Conservation (phyloP, 2,113 vertebrate genomes). For the Festucalex cinctus region DNA sequence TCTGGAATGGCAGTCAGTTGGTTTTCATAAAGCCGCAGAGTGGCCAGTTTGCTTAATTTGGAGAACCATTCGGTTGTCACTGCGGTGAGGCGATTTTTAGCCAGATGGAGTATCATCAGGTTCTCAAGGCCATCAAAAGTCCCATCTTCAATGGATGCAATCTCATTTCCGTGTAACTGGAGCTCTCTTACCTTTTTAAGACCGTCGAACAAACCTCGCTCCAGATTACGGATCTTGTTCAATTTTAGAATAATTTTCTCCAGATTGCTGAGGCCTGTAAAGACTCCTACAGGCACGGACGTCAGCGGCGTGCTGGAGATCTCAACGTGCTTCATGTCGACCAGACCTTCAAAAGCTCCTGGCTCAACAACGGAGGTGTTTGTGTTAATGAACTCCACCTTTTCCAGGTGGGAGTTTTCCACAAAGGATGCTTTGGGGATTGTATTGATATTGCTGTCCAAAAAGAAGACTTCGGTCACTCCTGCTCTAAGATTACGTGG, state of each 20-base stretch:
- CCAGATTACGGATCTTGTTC: slow-evolving; percentile 60
- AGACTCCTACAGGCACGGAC: slow-evolving; percentile 66
- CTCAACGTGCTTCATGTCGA: slow-evolving; percentile 58
- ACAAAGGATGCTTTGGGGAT: slow-evolving; percentile 69
- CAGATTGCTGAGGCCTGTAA: slow-evolving; percentile 66
- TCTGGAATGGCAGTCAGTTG: slow-evolving; percentile 67
- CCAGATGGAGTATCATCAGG: slow-evolving; percentile 66
- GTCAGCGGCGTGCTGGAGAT: slow-evolving; percentile 63
- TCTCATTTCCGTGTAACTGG: slow-evolving; percentile 65
- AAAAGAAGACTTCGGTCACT: slow-evolving; percentile 71
- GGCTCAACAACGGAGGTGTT: slow-evolving; percentile 60
- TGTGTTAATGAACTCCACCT: slow-evolving; percentile 69
- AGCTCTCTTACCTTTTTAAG: slow-evolving; percentile 61
- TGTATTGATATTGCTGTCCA: slow-evolving; percentile 61
- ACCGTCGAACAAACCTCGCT: slow-evolving; percentile 71
- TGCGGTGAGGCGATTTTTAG: slow-evolving; percentile 67
- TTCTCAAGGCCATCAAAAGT: slow-evolving; percentile 73
- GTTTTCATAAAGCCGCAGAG: slow-evolving; percentile 74
- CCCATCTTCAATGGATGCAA: slow-evolving; percentile 70
- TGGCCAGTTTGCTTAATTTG: slow-evolving; percentile 61
- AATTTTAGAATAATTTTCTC: slow-evolving; percentile 64
- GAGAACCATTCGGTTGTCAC: slow-evolving; percentile 64
- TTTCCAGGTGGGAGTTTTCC: slow-evolving; percentile 62
- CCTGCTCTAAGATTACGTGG: slow-evolving; percentile 48
- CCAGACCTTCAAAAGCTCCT: slow-evolving; percentile 76